Evolutionary conservation across 2,888 invertebrate genomes (phyloP).

Genomic region (Nysson spinosus): DNA sequence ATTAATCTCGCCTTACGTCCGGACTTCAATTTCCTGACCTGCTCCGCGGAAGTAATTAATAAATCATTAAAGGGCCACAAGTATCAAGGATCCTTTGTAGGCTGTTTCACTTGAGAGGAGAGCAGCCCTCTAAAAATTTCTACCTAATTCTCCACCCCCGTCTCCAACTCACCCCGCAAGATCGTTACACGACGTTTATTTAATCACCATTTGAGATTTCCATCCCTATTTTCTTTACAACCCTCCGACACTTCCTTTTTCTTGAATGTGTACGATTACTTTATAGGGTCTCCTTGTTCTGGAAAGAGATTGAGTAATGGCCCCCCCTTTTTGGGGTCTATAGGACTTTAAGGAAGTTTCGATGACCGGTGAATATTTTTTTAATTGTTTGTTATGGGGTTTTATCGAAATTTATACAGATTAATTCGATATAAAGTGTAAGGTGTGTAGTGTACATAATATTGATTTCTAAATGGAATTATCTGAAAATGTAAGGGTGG

Average conservation of each 20-base stretch:
- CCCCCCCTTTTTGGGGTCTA: no score
- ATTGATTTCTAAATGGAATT: no score
- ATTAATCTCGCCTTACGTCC: constrained; percentile 35
- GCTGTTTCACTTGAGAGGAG: background rate
- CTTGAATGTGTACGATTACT: constrained; percentile 10
- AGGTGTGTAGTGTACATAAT: no score
- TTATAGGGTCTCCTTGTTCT: background rate
- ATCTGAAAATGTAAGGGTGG: no score
- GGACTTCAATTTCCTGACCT: constrained; percentile 23
- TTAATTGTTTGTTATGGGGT: no score
- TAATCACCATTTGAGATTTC: constrained; percentile 33
- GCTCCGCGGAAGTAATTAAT: constrained; percentile 41
- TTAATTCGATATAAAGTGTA: no score
- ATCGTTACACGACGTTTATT: constrained; percentile 32
- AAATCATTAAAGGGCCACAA: constrained; percentile 41
- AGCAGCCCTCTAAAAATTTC: constrained; percentile 14
- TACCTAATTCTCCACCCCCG: background rate
- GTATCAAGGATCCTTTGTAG: constrained; percentile 18
- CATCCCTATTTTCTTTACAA: constrained; percentile 3
- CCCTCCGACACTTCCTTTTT: background rate
- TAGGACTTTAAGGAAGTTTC: no score
- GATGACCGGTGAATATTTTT: no score
- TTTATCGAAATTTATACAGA: no score
- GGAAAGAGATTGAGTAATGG: no score
- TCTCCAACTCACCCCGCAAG: no score